A percentile compares a stretch with the other conserved stretches of the same genome.
These are phyloP conservation scores for Lagorchestes hirsutus DNA, from an alignment of 2,797 vertebrate species.

Conservation along the genomic window DNA sequence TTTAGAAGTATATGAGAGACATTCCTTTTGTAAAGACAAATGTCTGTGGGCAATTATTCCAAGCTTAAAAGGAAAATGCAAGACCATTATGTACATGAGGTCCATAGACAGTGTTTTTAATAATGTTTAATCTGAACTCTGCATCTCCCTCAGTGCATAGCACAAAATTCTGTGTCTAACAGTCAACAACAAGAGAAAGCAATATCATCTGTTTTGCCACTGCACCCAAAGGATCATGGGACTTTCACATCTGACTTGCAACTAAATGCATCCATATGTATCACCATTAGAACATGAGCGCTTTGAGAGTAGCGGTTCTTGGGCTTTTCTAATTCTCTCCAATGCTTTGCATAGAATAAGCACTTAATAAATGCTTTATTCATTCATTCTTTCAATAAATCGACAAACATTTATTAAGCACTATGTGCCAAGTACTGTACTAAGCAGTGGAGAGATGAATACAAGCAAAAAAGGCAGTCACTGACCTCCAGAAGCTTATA, in stretches of 20 bases:
- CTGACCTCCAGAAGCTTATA: background rate
- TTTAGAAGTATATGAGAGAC: background rate
- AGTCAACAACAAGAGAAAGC: background rate
- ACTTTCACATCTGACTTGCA: background rate
- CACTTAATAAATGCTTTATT: background rate
- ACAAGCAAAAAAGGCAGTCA: background rate
- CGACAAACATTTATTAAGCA: background rate
- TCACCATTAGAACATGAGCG: background rate
- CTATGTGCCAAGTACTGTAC: background rate
- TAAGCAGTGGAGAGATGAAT: background rate
- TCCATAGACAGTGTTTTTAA: background rate
- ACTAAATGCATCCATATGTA: background rate
- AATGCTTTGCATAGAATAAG: background rate
- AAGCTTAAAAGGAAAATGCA: constrained; percentile 13
- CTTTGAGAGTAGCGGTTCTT: background rate
- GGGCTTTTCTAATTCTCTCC: background rate
- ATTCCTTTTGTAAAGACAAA: constrained; percentile 39
- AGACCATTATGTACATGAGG: background rate
- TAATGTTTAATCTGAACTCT: background rate
- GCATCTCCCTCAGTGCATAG: background rate
- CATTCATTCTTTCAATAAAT: background rate
- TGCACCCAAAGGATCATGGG: background rate
- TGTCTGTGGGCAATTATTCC: constrained; percentile 15
- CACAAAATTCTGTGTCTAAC: background rate
- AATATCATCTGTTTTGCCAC: background rate